These are phyloP conservation scores for Drosophila colorata DNA, from an alignment of 2,888 invertebrate genomes.

Conservation along the genomic window DNA sequence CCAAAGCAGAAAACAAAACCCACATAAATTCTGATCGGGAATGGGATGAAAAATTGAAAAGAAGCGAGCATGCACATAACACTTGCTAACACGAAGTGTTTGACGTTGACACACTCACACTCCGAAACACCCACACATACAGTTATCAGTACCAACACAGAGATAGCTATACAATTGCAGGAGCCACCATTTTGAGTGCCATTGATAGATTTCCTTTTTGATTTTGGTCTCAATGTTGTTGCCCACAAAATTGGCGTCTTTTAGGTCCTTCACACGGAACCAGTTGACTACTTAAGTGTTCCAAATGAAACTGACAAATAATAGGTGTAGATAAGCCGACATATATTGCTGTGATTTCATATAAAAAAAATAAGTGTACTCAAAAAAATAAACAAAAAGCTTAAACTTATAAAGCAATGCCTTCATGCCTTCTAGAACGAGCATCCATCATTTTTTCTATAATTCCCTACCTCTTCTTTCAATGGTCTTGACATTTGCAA, in stretches of 20 bases:
- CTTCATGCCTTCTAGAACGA: conserved; percentile 1
- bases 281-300: conserved; percentile 21
- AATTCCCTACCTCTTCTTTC: background rate
- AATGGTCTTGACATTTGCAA: background rate
- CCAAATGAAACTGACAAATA: conserved; percentile 5
- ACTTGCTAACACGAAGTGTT: conserved; percentile 73
- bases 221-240: conserved; percentile 38
- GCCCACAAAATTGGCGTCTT: conserved; percentile 33
- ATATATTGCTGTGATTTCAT: background rate
- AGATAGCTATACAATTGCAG: conserved; percentile 50
- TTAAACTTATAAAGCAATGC: too few relatives aligned
- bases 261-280: conserved; percentile 18
- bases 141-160: conserved; percentile 10
- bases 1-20: conserved; percentile 62
- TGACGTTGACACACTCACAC: conserved; percentile 49
- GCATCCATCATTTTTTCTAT: background rate
- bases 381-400: too few relatives aligned
- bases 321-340: background rate
- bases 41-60: conserved; percentile 47
- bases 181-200: conserved; percentile 51
- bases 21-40: conserved; percentile 15
- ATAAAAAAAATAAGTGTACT: too few relatives aligned
- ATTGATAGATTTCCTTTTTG: conserved; percentile 61
- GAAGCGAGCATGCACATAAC: conserved; percentile 49
- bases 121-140: conserved; percentile 4